These are phyloP conservation scores for Tribolium madens DNA, from an alignment of 1,140 invertebrate genomes.

Conservation along the genomic window DNA sequence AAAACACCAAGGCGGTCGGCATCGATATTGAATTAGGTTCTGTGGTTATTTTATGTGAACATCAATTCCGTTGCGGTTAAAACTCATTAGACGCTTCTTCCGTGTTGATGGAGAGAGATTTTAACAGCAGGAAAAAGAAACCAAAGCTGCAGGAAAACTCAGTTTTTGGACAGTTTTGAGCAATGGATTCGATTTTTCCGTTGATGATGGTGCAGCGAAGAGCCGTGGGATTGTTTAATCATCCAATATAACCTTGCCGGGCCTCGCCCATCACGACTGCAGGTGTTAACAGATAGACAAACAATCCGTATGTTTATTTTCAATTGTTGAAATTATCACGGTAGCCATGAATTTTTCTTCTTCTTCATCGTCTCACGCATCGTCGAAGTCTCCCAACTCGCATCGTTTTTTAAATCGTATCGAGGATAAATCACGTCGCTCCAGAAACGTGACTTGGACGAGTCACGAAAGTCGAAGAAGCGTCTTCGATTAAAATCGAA, in stretches of 20 bases:
- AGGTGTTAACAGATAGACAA: slow-evolving; percentile 46
- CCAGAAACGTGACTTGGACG: slow-evolving; percentile 22
- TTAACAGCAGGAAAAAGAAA: no score
- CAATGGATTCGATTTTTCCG: no score
- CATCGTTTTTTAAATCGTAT: background rate
- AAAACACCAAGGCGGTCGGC: slow-evolving; percentile 22
- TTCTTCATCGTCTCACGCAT: slow-evolving; percentile 28
- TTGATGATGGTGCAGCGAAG: background rate
- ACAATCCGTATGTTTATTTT: slow-evolving; percentile 29
- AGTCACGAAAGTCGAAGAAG: slow-evolving; percentile 8
- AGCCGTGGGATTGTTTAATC: slow-evolving; percentile 49
- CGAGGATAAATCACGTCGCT: slow-evolving; percentile 1
- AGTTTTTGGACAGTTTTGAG: no score
- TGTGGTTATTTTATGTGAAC: slow-evolving; percentile 9
- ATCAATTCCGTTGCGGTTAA: slow-evolving; percentile 13
- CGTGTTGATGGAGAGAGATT: background rate
- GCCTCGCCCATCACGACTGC: slow-evolving; percentile 31
- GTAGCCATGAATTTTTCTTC: slow-evolving; percentile 16
- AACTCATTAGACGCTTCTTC: slow-evolving; percentile 10
- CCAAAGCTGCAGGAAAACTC: no score
- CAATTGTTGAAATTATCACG: slow-evolving; percentile 46
- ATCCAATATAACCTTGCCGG: slow-evolving; percentile 41
- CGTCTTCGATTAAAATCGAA: slow-evolving; percentile 9
- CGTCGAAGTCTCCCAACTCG: slow-evolving; percentile 13
- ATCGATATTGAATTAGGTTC: slow-evolving; percentile 36